These are phyloP conservation scores for Perca flavescens DNA, from an alignment of 2,113 vertebrate genomes.

Conservation along the genomic window DNA sequence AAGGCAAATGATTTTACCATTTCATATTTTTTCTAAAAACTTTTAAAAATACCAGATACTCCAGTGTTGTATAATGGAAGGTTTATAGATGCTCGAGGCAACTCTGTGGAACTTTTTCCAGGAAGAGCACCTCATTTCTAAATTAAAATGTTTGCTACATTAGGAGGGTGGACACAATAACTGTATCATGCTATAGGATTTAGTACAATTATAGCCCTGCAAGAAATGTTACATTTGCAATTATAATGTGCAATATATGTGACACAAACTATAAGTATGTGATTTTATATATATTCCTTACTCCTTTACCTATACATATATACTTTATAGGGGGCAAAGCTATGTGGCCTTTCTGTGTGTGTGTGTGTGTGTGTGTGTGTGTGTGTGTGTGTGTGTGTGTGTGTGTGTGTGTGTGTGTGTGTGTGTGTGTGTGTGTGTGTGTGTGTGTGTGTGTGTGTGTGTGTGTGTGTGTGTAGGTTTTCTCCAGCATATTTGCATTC, in stretches of 20 bases:
- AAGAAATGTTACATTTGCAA: neutral
- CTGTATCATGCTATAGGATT: neutral
- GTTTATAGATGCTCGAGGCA: neutral
- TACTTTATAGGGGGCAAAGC: neutral
- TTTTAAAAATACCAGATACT: neutral
- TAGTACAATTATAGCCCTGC: neutral
- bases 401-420: slow-evolving; percentile 4
- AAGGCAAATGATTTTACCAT: neutral
- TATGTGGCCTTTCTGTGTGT: neutral
- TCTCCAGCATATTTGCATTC: slow-evolving; percentile 45
- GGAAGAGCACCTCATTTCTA: neutral
- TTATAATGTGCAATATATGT: neutral
- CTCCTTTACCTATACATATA: neutral
- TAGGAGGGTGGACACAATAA: neutral
- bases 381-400: slow-evolving; percentile 3
- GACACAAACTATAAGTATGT: neutral
- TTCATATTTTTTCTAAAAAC: neutral
- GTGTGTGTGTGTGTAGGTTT: slow-evolving; percentile 3
- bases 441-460: slow-evolving; percentile 2
- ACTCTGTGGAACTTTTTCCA: neutral
- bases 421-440: slow-evolving; percentile 11
- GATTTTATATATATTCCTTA: neutral
- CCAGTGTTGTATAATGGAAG: neutral
- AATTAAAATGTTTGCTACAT: neutral
- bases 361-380: slow-evolving; percentile 4